Evolutionary conservation across 2,797 vertebrate species (phyloP).

Genomic region (Sebastes vulpes): DNA sequence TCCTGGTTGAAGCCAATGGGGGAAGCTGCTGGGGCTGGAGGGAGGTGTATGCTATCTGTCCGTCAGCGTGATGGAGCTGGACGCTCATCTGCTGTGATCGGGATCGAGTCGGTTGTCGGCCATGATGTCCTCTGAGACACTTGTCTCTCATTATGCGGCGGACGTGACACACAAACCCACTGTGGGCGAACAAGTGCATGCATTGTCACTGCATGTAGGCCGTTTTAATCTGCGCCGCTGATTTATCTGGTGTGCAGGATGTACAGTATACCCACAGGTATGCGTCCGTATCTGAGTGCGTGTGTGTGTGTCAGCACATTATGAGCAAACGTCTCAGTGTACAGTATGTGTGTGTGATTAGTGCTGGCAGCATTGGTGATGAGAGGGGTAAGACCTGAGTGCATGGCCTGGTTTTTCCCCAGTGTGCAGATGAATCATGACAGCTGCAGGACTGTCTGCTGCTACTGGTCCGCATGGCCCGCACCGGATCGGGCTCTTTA

Average conservation of each 20-base stretch:
- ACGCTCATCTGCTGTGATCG: constrained; percentile 43
- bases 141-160: constrained; percentile 23
- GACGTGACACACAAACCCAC: constrained; percentile 24
- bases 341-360: constrained; percentile 63
- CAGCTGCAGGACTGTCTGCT: constrained; percentile 81
- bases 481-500: constrained; percentile 43
- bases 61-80: constrained; percentile 43
- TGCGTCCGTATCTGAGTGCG: constrained; percentile 25
- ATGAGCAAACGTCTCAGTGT: constrained; percentile 59
- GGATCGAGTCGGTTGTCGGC: constrained; percentile 45
- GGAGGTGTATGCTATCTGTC: constrained; percentile 37
- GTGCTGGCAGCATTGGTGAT: constrained; percentile 66
- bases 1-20: constrained; percentile 16
- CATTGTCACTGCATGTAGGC: constrained; percentile 3
- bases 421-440: constrained; percentile 80
- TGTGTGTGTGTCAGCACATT: constrained; percentile 59
- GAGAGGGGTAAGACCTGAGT: constrained; percentile 62
- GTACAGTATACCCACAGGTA: constrained; percentile 12
- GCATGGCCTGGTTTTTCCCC: constrained; percentile 70
- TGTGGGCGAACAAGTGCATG: constrained; percentile 31
- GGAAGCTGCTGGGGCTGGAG: constrained; percentile 23
- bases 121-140: constrained; percentile 39
- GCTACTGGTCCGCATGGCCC: constrained; percentile 62
- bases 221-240: neutral
- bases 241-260: constrained; percentile 8